Base-by-base conservation (phyloP, 2,113 vertebrate species). In the Phyllopteryx taeniolatus region DNA sequence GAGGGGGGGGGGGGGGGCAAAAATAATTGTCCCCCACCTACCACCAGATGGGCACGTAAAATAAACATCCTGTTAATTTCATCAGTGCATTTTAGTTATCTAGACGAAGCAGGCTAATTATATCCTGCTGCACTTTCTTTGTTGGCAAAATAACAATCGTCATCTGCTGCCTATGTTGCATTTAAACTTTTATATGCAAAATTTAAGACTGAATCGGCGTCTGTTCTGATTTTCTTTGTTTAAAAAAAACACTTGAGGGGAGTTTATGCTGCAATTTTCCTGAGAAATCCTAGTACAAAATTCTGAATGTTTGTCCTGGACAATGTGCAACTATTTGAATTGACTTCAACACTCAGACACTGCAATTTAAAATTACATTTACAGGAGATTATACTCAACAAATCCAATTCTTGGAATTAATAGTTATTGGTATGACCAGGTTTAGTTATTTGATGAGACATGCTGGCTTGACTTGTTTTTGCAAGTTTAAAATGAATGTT, bases 161-260 rank as follows among this genome's bases (percentile, higher is more conserved):
- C 87, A 82, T 80, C 84, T 87, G 87, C 68, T 84, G 76, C 71
- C 77, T 80, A 61, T 63, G 69, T 86, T 71, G 73, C 57, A 77
- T 57, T 82, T 54, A 77, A 79, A 80, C 67, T 80, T 91, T 90
- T 86, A 87, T 76, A 73, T n/a, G 71, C 83, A 71, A 67, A 82
- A 79, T 76, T 86, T 82, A 87, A 84, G 76, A 79, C 19, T 19
- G 54, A 84, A 77, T 69, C 74, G 86, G 71, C 87, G 89, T 87
- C 86, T 89, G 88, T 75, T 74, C 76, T 86, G 79, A 77, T 78
- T 64, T 60, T 53, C 33, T 54, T 59, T 5, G 49, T 51, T 72
- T 74, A 27, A 27, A 27, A 27, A 79, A 57, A 27, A 22, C 22
- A 27, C n/a, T 27, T 27, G 27, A 27, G 27, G 27, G 27, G 27